Percentiles rank a stretch among this genome's conserved stretches.
Conservation (phyloP, 2,797 vertebrate species). For the Enteromius paludinosus region DNA sequence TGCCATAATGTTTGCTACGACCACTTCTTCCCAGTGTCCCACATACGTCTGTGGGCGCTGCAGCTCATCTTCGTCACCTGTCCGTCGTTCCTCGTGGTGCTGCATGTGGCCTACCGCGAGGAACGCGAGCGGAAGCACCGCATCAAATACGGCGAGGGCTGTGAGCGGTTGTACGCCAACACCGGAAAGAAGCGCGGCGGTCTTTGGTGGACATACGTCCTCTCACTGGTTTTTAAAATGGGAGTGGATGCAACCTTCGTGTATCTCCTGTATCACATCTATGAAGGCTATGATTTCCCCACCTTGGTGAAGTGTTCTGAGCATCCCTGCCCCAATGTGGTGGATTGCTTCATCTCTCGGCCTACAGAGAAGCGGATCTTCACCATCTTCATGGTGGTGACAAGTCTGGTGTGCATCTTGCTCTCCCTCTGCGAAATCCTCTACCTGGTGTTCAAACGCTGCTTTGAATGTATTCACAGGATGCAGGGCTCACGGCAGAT, state of each 20-base stretch:
- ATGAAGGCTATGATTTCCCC: conserved; percentile 87
- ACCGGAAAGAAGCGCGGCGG: conserved; percentile 90
- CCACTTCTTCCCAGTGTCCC: conserved; percentile 92
- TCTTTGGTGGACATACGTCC: conserved; percentile 94
- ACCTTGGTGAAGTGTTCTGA: conserved; percentile 84
- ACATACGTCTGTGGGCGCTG: conserved; percentile 94
- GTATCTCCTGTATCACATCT: conserved; percentile 87
- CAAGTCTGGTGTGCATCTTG: conserved; percentile 82
- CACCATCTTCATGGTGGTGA: conserved; percentile 89
- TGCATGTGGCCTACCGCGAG: conserved; percentile 93
- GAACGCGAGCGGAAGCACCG: conserved; percentile 80
- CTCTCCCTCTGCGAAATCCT: conserved; percentile 83
- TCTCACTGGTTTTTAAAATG: conserved; percentile 89
- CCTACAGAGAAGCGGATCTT: conserved; percentile 92
- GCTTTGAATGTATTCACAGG: conserved; percentile 64
- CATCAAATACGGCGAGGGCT: conserved; percentile 70
- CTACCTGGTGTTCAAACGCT: conserved; percentile 86
- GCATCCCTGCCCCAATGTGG: conserved; percentile 86
- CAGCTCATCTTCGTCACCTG: conserved; percentile 99
- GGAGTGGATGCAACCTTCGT: conserved; percentile 84
- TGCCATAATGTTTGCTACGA: conserved; percentile 95
- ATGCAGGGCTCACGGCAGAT: conserved; percentile 53
- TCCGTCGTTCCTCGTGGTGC: conserved; percentile 91
- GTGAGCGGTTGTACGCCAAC: conserved; percentile 76
- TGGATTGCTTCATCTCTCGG: conserved; percentile 90